phyloP scores from a whole-genome alignment of 1,140 invertebrate genomes.

The Araneus ventricosus region DNA sequence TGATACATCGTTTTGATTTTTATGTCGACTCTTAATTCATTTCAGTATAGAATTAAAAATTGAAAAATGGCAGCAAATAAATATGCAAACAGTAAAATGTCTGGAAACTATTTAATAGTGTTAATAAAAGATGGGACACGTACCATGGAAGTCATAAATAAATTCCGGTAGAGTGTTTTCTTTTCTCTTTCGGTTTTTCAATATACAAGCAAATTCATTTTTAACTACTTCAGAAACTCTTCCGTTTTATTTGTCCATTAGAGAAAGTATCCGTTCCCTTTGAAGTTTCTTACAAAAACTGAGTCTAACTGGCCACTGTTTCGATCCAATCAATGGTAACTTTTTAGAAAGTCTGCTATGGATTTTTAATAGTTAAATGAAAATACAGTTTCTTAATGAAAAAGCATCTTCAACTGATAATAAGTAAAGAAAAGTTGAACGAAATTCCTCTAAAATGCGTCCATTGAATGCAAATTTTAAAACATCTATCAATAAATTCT shows the following conservation, averaged over 20 bases:
- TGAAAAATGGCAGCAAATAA: too few relatives aligned
- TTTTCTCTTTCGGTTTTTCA: not conserved
- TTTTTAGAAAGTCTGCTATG: not conserved
- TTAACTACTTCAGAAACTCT: not conserved
- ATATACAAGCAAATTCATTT: slow-evolving; percentile 10
- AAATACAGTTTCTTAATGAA: not conserved
- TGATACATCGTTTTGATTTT: too few relatives aligned
- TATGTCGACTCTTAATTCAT: too few relatives aligned
- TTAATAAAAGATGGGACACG: too few relatives aligned
- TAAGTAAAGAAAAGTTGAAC: too few relatives aligned
- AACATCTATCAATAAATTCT: too few relatives aligned
- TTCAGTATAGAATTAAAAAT: too few relatives aligned
- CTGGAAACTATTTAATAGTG: too few relatives aligned
- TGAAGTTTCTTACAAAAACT: not conserved
- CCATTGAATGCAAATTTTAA: too few relatives aligned
- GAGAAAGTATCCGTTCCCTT: not conserved
- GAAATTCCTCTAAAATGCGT: too few relatives aligned
- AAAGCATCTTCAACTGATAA: not conserved
- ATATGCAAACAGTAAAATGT: too few relatives aligned
- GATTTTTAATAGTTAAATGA: not conserved
- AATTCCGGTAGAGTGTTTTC: not conserved
- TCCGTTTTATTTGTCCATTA: slow-evolving; percentile 12
- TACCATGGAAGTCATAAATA: too few relatives aligned
- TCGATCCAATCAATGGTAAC: not conserved
- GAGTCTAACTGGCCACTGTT: not conserved